Evolutionary conservation across 2,113 vertebrate species (phyloP).

Genomic region (Odocoileus virginianus): DNA sequence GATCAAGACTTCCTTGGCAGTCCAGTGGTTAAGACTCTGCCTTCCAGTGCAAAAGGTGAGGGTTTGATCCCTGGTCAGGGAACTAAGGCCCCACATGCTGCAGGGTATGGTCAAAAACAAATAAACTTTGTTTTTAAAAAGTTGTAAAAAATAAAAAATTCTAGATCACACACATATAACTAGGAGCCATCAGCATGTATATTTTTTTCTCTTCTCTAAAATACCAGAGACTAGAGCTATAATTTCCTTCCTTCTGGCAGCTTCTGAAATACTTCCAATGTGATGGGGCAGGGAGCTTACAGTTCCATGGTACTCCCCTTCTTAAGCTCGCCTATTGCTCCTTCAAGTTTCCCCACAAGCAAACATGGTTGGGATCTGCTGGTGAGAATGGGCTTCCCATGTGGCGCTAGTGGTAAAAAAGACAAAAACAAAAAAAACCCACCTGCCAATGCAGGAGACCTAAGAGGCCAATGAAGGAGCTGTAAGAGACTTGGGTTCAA

Average conservation of each 20-base stretch:
- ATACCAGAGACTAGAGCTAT: not conserved
- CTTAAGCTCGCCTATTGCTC: not conserved
- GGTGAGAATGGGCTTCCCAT: not conserved
- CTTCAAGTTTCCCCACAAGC: not conserved
- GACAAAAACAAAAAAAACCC: not conserved
- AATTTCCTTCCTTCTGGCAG: not conserved
- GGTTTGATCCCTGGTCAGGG: not conserved
- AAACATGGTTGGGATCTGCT: not conserved
- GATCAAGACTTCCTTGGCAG: not conserved
- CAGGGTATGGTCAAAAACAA: not conserved
- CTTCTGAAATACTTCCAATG: not conserved
- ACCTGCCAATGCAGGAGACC: not conserved
- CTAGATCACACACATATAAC: not conserved
- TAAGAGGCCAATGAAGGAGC: not conserved
- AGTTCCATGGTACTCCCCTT: not conserved
- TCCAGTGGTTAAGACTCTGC: not conserved
- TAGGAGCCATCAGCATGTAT: not conserved
- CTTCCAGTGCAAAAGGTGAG: not conserved
- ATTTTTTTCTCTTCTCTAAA: not conserved
- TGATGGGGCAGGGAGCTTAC: not conserved
- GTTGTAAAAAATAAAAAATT: not conserved
- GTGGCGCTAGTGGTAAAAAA: not conserved
- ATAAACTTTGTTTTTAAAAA: not conserved
- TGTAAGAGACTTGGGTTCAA: not conserved
- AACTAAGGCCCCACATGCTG: not conserved